A percentile compares a stretch with the other conserved stretches of the same genome.
These are phyloP conservation scores for Eupelmus urozonus DNA, from an alignment of 2,888 invertebrate species.

Conservation along the genomic window DNA sequence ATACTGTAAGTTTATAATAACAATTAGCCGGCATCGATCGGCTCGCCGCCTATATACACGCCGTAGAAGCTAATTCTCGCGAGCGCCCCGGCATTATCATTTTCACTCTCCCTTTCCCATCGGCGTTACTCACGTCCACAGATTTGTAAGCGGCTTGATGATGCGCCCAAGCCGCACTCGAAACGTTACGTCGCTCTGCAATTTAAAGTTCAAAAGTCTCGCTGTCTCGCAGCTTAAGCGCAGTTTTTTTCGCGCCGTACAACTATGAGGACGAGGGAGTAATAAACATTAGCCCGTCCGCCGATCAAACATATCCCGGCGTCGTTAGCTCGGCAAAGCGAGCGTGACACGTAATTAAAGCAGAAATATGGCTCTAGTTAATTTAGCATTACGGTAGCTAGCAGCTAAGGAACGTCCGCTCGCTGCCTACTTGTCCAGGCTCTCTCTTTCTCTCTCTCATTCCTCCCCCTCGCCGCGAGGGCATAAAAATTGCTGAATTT, in stretches of 20 bases:
- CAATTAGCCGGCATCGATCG: slow-evolving; percentile 76
- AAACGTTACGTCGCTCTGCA: too few relatives aligned
- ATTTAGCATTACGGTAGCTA: slow-evolving; percentile 62
- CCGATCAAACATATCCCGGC: slow-evolving; percentile 49
- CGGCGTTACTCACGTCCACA: not conserved
- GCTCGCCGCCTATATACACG: slow-evolving; percentile 62
- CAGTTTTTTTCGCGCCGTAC: not conserved
- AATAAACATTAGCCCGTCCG: slow-evolving; percentile 34
- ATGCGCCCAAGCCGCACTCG: too few relatives aligned
- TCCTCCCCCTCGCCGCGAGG: not conserved
- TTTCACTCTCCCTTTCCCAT: not conserved
- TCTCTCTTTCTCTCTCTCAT: too few relatives aligned
- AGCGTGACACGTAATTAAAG: slow-evolving; percentile 58
- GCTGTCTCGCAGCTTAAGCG: too few relatives aligned
- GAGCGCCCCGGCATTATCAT: slow-evolving; percentile 62
- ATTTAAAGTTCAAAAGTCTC: too few relatives aligned
- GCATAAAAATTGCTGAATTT: slow-evolving; percentile 45
- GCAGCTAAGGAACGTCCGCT: slow-evolving; percentile 28
- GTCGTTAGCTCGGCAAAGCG: slow-evolving; percentile 50
- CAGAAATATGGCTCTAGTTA: slow-evolving; percentile 66
- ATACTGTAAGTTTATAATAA: slow-evolving; percentile 77
- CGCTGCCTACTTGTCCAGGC: not conserved
- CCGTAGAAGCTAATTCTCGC: slow-evolving; percentile 72
- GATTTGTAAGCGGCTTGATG: too few relatives aligned
- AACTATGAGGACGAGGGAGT: not conserved